Conservation (phyloP, 2,888 invertebrate genomes). For the Altica lythri region DNA sequence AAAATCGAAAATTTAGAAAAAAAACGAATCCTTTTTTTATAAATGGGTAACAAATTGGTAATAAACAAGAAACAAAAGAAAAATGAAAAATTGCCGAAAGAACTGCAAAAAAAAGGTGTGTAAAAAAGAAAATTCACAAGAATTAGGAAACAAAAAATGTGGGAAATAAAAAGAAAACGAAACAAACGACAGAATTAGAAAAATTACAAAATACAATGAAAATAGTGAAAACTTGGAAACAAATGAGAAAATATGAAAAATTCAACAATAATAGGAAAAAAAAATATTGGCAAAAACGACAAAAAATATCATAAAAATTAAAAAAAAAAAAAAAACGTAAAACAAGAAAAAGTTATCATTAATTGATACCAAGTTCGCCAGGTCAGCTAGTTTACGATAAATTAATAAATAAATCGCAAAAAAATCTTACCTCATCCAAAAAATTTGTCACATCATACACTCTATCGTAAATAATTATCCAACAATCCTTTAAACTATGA, state of each 20-base stretch:
- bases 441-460: conserved; percentile 83
- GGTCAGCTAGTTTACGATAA: background rate
- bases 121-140: background rate
- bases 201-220: background rate
- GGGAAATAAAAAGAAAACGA: background rate
- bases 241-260: too few species aligned
- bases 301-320: background rate
- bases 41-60: too few species aligned
- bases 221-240: background rate
- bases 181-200: background rate
- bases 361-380: too few species aligned
- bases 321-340: background rate
- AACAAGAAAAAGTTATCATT: too few species aligned
- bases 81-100: too few species aligned
- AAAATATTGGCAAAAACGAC: background rate
- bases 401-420: background rate
- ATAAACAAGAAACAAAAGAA: too few species aligned
- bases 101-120: background rate
- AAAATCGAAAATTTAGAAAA: too few species aligned
- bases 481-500: conserved; percentile 74
- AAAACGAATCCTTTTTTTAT: too few species aligned
- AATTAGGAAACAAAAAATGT: background rate
- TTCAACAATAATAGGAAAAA: background rate
- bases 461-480: conserved; percentile 85
- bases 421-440: conserved; percentile 64